Conservation (phyloP, 2,888 invertebrate species). For the Pedicia rivosa region DNA sequence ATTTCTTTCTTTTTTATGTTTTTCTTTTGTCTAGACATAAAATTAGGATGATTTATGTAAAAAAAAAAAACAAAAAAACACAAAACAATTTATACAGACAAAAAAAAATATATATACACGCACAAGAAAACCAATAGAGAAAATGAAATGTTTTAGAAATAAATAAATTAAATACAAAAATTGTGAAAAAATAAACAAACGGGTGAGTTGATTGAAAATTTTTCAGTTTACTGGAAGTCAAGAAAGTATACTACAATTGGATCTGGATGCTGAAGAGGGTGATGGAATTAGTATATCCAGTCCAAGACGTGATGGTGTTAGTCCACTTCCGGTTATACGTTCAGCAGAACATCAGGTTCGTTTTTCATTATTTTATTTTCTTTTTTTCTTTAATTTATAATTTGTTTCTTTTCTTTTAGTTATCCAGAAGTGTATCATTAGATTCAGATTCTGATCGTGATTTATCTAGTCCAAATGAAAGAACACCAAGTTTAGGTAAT, state of each 20-base stretch:
- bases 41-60: too few relatives aligned
- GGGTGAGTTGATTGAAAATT: background rate
- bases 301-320: slow-evolving; percentile 21
- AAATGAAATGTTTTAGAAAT: too few relatives aligned
- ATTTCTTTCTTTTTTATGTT: too few relatives aligned
- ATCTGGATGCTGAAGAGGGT: slow-evolving; percentile 34
- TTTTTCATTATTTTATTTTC: too few relatives aligned
- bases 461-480: slow-evolving; percentile 44
- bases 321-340: slow-evolving; percentile 29
- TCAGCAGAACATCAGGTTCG: slow-evolving; percentile 12
- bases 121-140: too few relatives aligned
- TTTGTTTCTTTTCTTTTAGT: background rate
- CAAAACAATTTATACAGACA: too few relatives aligned
- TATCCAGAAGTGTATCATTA: background rate
- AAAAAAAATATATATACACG: too few relatives aligned
- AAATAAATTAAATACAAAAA: too few relatives aligned
- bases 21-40: too few relatives aligned
- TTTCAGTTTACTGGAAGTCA: slow-evolving; percentile 65
- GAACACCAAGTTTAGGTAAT: slow-evolving; percentile 35
- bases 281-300: slow-evolving; percentile 23
- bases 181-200: too few relatives aligned
- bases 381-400: background rate
- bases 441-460: slow-evolving; percentile 6
- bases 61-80: too few relatives aligned
- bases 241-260: slow-evolving; percentile 66